Evolutionary conservation across 2,888 invertebrate genomes (phyloP).

Genomic region (Dryadula phaetusa): DNA sequence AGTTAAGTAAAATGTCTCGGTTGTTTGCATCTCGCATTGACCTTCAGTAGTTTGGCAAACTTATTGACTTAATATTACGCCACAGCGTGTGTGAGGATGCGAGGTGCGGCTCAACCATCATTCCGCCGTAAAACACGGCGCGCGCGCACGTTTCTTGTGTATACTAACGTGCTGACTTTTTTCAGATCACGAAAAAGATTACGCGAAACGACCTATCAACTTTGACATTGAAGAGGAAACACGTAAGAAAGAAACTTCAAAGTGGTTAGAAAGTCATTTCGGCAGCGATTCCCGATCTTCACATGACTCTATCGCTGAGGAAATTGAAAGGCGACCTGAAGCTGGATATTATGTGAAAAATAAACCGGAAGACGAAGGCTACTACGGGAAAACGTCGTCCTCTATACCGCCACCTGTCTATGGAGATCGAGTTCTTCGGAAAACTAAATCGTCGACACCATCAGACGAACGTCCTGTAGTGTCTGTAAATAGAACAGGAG

Average conservation of each 20-base stretch:
- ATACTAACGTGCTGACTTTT: constrained; percentile 65
- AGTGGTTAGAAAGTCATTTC: constrained; percentile 96
- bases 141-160: constrained; percentile 65
- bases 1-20: constrained; percentile 72
- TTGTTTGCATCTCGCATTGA: constrained; percentile 72
- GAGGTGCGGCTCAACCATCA: constrained; percentile 54
- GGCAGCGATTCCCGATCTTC: constrained; percentile 93
- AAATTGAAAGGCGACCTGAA: constrained; percentile 85
- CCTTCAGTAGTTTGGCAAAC: constrained; percentile 80
- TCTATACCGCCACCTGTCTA: constrained; percentile 76
- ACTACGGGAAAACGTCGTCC: constrained; percentile 74
- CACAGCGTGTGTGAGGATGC: constrained; percentile 65
- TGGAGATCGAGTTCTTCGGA: constrained; percentile 76
- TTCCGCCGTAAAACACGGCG: constrained; percentile 60
- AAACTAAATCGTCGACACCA: constrained; percentile 82
- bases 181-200: constrained; percentile 89
- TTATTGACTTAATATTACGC: constrained; percentile 80
- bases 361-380: constrained; percentile 79
- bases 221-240: constrained; percentile 95
- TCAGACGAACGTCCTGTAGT: constrained; percentile 78
- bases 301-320: constrained; percentile 87
- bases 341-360: constrained; percentile 92
- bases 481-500: constrained; percentile 74
- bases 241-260: constrained; percentile 94
- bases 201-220: constrained; percentile 92